phyloP scores from a whole-genome alignment of 2,113 vertebrate genomes.

The Leucopsar rothschildi region DNA sequence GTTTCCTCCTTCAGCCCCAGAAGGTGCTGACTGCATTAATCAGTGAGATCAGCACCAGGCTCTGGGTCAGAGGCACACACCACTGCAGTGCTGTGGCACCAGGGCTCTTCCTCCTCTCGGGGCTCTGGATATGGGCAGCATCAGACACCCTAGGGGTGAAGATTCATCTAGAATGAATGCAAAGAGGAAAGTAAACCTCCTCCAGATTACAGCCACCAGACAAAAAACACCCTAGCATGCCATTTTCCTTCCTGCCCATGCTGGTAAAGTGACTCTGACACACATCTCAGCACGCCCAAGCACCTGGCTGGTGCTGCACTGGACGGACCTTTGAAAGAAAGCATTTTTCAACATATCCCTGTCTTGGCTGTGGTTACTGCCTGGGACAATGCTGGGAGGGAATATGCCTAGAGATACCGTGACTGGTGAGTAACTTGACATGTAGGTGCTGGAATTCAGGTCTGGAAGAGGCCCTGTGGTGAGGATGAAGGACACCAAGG shows the following conservation, averaged over 20 bases:
- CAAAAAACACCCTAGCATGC: background rate
- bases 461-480: background rate
- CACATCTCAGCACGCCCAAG: background rate
- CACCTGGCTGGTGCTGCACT: background rate
- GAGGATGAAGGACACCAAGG: background rate
- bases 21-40: background rate
- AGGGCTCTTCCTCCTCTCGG: background rate
- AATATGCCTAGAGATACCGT: fast-evolving
- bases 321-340: background rate
- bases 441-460: background rate
- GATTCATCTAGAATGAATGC: background rate
- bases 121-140: background rate
- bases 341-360: background rate
- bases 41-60: too few relatives aligned
- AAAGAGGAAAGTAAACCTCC: background rate
- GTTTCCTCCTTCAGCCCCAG: background rate
- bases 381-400: background rate
- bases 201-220: fast-evolving
- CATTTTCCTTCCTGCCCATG: background rate
- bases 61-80: background rate
- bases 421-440: background rate
- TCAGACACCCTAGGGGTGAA: fast-evolving
- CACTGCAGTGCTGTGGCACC: background rate
- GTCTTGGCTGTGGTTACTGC: background rate
- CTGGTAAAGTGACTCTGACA: background rate